Conservation (phyloP, 2,888 invertebrate species). For the Netelia virgata region DNA sequence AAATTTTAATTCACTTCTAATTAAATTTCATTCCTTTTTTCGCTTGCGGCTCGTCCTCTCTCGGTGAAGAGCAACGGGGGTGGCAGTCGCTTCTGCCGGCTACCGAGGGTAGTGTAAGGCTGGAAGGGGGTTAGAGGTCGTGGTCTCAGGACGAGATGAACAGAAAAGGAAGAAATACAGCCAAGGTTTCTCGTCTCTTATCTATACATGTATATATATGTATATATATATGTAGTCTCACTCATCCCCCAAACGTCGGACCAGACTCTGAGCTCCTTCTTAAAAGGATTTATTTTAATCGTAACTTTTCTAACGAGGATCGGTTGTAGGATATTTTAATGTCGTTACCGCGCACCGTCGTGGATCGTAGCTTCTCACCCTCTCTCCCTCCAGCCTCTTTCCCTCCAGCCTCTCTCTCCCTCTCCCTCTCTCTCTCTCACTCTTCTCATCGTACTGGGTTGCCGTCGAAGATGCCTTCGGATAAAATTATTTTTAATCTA, state of each 20-base stretch:
- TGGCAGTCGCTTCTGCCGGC: conserved; percentile 53
- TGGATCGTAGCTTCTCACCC: conserved; percentile 40
- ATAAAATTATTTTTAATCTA: conserved; percentile 67
- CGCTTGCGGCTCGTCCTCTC: not conserved
- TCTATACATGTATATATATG: conserved; percentile 14
- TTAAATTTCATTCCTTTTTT: conserved; percentile 79
- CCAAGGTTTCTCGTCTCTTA: conserved; percentile 35
- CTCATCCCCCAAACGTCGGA: conserved; percentile 37
- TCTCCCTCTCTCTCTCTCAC: conserved; percentile 20
- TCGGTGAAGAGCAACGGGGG: conserved; percentile 21
- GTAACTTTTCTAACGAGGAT: conserved; percentile 82
- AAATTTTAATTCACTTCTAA: conserved; percentile 83
- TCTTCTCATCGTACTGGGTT: conserved; percentile 38
- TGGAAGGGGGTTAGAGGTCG: conserved; percentile 58
- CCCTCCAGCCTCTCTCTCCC: conserved; percentile 40
- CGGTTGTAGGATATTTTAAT: conserved; percentile 81
- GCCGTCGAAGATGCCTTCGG: conserved; percentile 57
- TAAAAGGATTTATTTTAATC: conserved; percentile 82
- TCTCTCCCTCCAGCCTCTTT: conserved; percentile 44
- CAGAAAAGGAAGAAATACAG: conserved; percentile 40
- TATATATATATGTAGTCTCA: not conserved
- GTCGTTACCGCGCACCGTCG: conserved; percentile 75
- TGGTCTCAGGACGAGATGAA: conserved; percentile 42
- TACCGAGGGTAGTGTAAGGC: conserved; percentile 19
- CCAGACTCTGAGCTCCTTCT: conserved; percentile 64